Evolutionary conservation across 2,113 vertebrate species (phyloP).

Genomic region (Seriola aureovittata): DNA sequence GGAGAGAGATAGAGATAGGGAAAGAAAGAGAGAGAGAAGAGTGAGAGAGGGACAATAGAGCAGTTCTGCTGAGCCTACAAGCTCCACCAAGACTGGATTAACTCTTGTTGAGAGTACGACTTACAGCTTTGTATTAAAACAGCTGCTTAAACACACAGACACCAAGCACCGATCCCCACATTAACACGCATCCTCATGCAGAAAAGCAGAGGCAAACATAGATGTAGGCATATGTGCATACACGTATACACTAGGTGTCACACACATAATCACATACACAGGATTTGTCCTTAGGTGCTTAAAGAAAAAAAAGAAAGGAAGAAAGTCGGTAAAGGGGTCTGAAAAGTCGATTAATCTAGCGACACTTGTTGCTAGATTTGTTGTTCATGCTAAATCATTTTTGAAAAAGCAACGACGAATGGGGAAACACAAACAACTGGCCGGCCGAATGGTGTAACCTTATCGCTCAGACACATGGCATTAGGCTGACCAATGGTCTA

Average conservation of each 20-base stretch:
- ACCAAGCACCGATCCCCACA: neutral
- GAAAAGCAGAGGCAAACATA: constrained; percentile 2
- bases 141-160: constrained; percentile 67
- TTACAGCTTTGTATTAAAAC: constrained; percentile 67
- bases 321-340: too few species aligned
- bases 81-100: constrained; percentile 68
- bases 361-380: too few species aligned
- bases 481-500: too few species aligned
- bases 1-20: neutral
- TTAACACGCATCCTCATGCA: constrained; percentile 5
- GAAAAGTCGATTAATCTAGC: too few species aligned
- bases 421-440: too few species aligned
- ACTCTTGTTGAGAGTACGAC: constrained; percentile 65
- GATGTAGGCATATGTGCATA: neutral
- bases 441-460: too few species aligned
- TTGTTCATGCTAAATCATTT: too few species aligned
- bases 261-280: neutral
- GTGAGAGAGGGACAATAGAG: constrained; percentile 26
- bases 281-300: neutral
- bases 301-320: too few species aligned
- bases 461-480: too few species aligned
- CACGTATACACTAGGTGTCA: neutral
- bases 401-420: too few species aligned
- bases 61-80: constrained; percentile 59
- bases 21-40: neutral